These are phyloP conservation scores for Podotricha telesiphe DNA, from an alignment of 2,888 invertebrate genomes.

Conservation along the genomic window DNA sequence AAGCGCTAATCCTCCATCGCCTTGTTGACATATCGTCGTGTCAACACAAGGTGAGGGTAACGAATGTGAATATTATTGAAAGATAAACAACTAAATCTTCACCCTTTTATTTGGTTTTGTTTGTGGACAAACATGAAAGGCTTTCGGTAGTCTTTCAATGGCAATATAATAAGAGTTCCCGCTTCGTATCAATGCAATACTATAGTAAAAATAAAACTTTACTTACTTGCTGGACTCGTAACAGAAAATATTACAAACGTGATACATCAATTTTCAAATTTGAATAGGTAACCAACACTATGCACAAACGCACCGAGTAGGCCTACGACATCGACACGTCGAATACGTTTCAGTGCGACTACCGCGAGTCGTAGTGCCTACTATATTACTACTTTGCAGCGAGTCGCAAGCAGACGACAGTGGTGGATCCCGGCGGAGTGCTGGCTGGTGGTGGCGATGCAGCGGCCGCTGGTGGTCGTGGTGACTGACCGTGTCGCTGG, in stretches of 20 bases:
- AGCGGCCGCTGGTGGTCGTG: constrained; percentile 25
- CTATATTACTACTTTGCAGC: constrained; percentile 32
- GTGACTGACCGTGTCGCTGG: constrained; percentile 70
- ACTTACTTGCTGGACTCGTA: constrained; percentile 43
- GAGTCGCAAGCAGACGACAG: constrained; percentile 36
- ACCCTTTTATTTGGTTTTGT: constrained; percentile 1
- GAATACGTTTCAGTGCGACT: constrained; percentile 31
- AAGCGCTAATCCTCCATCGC: constrained; percentile 31
- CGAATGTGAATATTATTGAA: constrained; percentile 31
- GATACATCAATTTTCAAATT: constrained; percentile 29
- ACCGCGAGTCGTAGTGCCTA: constrained; percentile 25
- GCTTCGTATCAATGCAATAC: neutral
- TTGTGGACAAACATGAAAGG: constrained; percentile 7
- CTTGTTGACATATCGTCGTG: constrained; percentile 48
- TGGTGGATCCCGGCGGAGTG: constrained; percentile 26
- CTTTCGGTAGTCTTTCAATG: too few relatives aligned
- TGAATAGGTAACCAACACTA: constrained; percentile 41
- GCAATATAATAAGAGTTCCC: neutral
- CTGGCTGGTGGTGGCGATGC: constrained; percentile 32
- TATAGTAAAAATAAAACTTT: constrained; percentile 26
- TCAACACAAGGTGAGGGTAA: constrained; percentile 40
- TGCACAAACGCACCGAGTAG: constrained; percentile 42
- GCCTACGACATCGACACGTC: constrained; percentile 35
- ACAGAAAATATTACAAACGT: constrained; percentile 31
- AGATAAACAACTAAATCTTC: constrained; percentile 21